Percentiles rank a stretch among this genome's conserved stretches.
These are phyloP conservation scores for Phasia obesa DNA, from an alignment of 2,888 invertebrate species.

Conservation along the genomic window DNA sequence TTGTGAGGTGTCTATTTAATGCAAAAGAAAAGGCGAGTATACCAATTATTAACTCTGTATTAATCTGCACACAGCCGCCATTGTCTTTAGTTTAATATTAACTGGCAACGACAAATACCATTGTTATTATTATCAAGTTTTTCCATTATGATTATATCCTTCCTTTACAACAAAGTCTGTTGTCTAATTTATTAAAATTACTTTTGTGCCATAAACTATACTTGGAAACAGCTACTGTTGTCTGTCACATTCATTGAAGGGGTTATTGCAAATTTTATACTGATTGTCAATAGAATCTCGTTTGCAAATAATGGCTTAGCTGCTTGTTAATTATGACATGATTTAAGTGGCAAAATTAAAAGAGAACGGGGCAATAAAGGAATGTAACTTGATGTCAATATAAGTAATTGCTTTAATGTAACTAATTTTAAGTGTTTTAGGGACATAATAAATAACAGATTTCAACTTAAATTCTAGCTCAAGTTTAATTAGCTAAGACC, in stretches of 20 bases:
- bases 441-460: neutral
- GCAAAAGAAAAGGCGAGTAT: neutral
- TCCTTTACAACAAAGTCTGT: neutral
- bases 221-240: neutral
- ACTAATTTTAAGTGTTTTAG: neutral
- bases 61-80: neutral
- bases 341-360: conserved; percentile 23
- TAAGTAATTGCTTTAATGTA: too few species aligned
- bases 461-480: neutral
- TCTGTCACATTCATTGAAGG: conserved; percentile 13
- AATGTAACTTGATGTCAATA: neutral
- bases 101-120: neutral
- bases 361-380: neutral
- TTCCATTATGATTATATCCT: conserved; percentile 4
- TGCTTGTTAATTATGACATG: conserved; percentile 46
- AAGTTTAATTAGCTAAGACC: too few species aligned
- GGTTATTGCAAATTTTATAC: conserved; percentile 45
- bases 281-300: conserved; percentile 20
- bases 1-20: neutral
- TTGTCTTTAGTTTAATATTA: neutral
- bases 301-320: conserved; percentile 45
- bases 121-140: conserved; percentile 6
- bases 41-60: conserved; percentile 14
- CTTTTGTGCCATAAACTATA: conserved; percentile 32
- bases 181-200: conserved; percentile 17